phyloP scores from a whole-genome alignment of 2,797 vertebrate genomes.

The Acanthurus tractus region DNA sequence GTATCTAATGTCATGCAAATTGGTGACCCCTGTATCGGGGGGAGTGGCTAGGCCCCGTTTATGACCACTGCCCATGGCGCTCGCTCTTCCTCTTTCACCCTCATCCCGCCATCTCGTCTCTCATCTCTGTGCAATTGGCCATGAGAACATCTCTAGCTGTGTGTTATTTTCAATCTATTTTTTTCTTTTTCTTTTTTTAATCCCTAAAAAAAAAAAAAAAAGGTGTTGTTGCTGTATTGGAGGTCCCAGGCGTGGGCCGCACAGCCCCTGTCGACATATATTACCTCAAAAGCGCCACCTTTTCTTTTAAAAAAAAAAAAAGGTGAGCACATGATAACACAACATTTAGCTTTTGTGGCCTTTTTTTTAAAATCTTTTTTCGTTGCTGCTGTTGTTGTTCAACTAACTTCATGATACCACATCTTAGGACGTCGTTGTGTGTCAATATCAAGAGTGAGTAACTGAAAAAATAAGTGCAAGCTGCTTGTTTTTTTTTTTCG shows the following conservation, averaged over 20 bases:
- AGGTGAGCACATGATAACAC: slow-evolving; percentile 72
- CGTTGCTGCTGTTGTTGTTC: slow-evolving; percentile 34
- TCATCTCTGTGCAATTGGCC: slow-evolving; percentile 69
- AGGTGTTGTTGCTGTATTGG: slow-evolving; percentile 68
- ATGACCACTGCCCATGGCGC: slow-evolving; percentile 75
- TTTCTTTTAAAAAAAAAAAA: slow-evolving; percentile 29
- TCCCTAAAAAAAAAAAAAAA: slow-evolving; percentile 48
- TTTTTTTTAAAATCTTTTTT: slow-evolving; percentile 35
- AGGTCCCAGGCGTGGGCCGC: slow-evolving; percentile 86
- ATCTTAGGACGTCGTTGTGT: slow-evolving; percentile 73
- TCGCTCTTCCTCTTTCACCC: slow-evolving; percentile 58
- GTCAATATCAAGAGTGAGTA: slow-evolving; percentile 82
- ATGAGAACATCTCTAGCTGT: slow-evolving; percentile 75
- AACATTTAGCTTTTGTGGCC: slow-evolving; percentile 73
- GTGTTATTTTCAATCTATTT: slow-evolving; percentile 69
- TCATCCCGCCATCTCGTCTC: slow-evolving; percentile 38
- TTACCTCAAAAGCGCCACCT: slow-evolving; percentile 70
- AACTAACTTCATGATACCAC: slow-evolving; percentile 80
- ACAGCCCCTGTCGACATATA: slow-evolving; percentile 86
- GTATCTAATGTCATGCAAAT: slow-evolving; percentile 82
- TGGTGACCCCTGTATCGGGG: slow-evolving; percentile 66
- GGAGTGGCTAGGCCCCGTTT: slow-evolving; percentile 82
- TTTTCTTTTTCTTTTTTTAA: slow-evolving; percentile 18
- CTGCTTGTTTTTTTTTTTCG: slow-evolving; percentile 80
- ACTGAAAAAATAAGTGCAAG: slow-evolving; percentile 86